Evolutionary conservation across 2,797 vertebrate genomes (phyloP), one percentile per base, ranked within the genome.

Genomic region (Aldrovandia affinis): DNA sequence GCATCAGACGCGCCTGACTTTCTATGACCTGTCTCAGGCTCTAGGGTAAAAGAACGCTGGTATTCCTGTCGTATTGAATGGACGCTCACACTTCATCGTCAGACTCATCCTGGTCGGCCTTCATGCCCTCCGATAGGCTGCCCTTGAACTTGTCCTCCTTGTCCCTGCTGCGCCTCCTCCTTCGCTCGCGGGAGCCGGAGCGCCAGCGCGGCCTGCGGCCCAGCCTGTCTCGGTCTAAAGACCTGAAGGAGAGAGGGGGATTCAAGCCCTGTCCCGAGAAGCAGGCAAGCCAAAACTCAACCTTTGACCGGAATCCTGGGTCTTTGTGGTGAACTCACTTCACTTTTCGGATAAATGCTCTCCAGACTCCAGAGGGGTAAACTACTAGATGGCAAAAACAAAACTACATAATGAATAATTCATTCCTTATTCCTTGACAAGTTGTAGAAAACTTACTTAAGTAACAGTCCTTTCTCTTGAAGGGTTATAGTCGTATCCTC

Each of bases 71-170:
- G 28, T 9, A 15, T 0, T 70, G 44, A 3, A 57, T 44, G 55
- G 70, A 61, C 54, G 0, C 97, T 96, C 95, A 99, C 98, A 97
- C 95, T 91, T 99, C 98, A 89, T 97, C 98, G 36, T 93, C 97
- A 1, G 98, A 98, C 73, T 97, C 98, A 54, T 99, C 98, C 87
- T 98, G 95, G 87, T 98, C 98, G 0, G 90, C 94, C 89, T 99
- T 99, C 98, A 99, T 99, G 84, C 98, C 98, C 93, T 99, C 98
- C 12, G 98, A 99, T 57, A 99, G 96, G 85, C 98, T 99, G 75
- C 98, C 98, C 93, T 99, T 99, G 92, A 98, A 99, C 92, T 98
- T 99, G 92, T 99, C 98, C 93, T 99, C 98, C 87, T 96, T 96
- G 57, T 97, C 97, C 93, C 97, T 95, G 93, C 95, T 97, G 86